Evolutionary conservation across 2,797 vertebrate species (phyloP), one percentile per base, ranked within the genome.

Genomic region (Ctenochaetus hawaiiensis): DNA sequence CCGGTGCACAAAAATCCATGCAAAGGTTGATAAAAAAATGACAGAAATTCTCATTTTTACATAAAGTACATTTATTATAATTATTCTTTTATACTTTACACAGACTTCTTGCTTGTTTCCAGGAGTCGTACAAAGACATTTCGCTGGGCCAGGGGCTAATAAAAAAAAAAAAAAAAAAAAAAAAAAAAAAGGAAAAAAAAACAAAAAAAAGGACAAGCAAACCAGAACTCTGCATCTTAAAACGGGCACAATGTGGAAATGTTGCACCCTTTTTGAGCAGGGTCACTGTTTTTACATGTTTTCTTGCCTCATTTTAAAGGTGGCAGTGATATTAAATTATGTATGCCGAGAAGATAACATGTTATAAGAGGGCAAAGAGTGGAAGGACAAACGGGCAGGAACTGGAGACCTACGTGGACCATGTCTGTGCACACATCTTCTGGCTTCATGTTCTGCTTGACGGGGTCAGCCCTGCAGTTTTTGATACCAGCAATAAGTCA

Each of bases 321-420:
- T 70, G 84, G 85, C 74, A 72, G 61, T 57, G 47, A 80, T 26
- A 67, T 81, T 74, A n/a, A 76, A 88, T 84, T 90, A 85, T 88
- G 78, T 78, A 87, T 75, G 71, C 73, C 14, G 64, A 63, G 39
- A 67, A 73, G 65, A 87, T 82, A 86, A 60, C 79, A 66, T 58
- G 43, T 65, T 77, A 75, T 48, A 48, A 77, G 63, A 87, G 83
- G 86, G 82, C 78, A 86, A 74, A 67, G 63, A 74, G 85, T 66
- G 68, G 74, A 89, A 87, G 83, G 82, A 86, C 81, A 85, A 88
- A 86, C 68, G 74, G 71, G 73, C 56, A 74, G 48, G 13, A 12
- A 84, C 54, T 72, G 44, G 59, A 70, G 81, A 83, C 76, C 81
- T 59, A 53, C 70, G 77, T 71, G 67, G 76, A 74, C 68, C 49